Evolutionary conservation across 2,113 vertebrate genomes (phyloP).

Genomic region (Oreochromis aureus): DNA sequence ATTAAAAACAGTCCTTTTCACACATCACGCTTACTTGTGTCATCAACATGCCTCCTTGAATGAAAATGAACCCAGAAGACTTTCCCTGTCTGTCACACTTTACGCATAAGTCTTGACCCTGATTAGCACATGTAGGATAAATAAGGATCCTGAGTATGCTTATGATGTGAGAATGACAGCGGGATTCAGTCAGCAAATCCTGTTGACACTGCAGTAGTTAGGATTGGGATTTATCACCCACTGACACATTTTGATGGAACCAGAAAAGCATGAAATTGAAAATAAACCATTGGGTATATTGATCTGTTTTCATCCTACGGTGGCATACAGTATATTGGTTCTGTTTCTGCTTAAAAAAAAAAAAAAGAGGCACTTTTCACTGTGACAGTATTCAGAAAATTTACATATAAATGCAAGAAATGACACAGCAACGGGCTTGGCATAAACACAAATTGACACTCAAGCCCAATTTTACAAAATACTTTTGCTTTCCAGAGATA

Average conservation of each 20-base stretch:
- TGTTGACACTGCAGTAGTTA: constrained; percentile 37
- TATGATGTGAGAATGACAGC: constrained; percentile 32
- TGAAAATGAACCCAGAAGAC: not conserved
- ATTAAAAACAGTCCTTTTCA: not conserved
- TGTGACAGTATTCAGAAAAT: not conserved
- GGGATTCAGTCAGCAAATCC: constrained; percentile 49
- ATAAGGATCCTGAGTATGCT: constrained; percentile 24
- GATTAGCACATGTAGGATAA: constrained; percentile 29
- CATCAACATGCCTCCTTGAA: not conserved
- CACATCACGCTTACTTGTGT: not conserved
- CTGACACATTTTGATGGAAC: constrained; percentile 63
- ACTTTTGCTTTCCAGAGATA: not conserved
- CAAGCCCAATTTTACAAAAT: not conserved
- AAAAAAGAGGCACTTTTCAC: not conserved
- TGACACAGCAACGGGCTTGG: not conserved
- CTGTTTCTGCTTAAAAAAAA: not conserved
- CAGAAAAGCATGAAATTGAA: constrained; percentile 70
- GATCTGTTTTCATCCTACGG: constrained; percentile 40
- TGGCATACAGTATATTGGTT: not conserved
- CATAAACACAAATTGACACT: not conserved
- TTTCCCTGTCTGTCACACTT: constrained; percentile 4
- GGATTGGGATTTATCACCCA: constrained; percentile 48
- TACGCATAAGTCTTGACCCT: not conserved
- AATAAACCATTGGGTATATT: constrained; percentile 62
- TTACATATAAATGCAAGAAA: not conserved